These are phyloP conservation scores for Artibeus lituratus DNA, from an alignment of 2,797 vertebrate genomes.

Conservation along the genomic window DNA sequence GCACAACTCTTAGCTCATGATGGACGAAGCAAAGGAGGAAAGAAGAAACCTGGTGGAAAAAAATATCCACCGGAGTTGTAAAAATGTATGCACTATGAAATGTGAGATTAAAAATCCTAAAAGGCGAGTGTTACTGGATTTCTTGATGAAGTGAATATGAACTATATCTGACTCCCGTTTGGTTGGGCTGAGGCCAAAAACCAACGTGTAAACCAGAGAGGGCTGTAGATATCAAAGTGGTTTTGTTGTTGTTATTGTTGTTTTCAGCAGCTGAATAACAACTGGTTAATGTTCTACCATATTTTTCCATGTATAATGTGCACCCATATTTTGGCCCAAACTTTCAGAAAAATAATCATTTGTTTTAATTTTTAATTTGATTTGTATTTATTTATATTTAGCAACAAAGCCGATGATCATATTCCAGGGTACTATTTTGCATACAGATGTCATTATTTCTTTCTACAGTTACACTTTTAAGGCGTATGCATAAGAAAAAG, in stretches of 20 bases:
- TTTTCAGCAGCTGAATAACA: not conserved
- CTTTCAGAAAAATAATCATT: too few species aligned
- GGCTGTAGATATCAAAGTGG: not conserved
- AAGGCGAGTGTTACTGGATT: not conserved
- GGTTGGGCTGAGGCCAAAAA: not conserved
- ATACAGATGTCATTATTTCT: too few species aligned
- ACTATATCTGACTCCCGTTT: not conserved
- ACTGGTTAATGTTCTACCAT: not conserved
- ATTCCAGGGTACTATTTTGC: too few species aligned
- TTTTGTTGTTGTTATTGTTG: not conserved
- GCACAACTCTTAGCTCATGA: not conserved
- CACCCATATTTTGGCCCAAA: too few species aligned
- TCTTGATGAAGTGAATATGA: not conserved
- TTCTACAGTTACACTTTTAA: too few species aligned
- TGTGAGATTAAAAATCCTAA: not conserved
- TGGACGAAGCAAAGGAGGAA: not conserved
- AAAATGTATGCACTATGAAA: not conserved
- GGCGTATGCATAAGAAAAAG: too few species aligned
- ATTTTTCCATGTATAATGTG: too few species aligned
- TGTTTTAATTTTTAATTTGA: too few species aligned
- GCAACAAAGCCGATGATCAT: too few species aligned
- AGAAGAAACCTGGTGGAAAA: not conserved
- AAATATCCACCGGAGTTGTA: not conserved
- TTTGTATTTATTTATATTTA: too few species aligned
- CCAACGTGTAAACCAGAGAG: not conserved